A percentile compares a stretch with the other conserved stretches of the same genome.
Conservation (phyloP, 2,888 invertebrate species). For the Lithophane leautieri region DNA sequence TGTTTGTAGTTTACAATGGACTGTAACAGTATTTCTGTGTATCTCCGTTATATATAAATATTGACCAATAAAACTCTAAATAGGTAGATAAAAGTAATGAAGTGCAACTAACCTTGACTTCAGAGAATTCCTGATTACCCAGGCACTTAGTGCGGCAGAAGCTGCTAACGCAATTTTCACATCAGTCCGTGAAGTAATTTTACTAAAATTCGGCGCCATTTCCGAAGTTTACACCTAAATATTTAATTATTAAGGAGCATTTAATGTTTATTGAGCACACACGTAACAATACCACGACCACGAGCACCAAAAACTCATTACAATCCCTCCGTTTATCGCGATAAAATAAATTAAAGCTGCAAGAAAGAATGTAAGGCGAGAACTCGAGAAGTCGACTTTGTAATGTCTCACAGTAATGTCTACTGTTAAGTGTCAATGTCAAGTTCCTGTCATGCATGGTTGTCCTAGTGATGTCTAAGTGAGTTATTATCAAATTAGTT, state of each 20-base stretch:
- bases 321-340: slow-evolving; percentile 29
- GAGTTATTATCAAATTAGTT: too few relatives aligned
- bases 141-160: slow-evolving; percentile 91
- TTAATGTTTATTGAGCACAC: slow-evolving; percentile 53
- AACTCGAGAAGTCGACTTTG: neutral
- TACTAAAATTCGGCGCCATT: slow-evolving; percentile 95
- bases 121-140: slow-evolving; percentile 89
- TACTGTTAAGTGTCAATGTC: slow-evolving; percentile 33
- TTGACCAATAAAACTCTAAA: neutral
- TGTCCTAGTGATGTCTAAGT: neutral
- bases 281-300: slow-evolving; percentile 53
- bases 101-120: slow-evolving; percentile 84
- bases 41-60: neutral
- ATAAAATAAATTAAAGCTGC: slow-evolving; percentile 41
- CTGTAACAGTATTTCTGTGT: neutral
- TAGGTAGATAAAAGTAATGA: neutral
- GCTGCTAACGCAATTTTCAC: slow-evolving; percentile 92
- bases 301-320: slow-evolving; percentile 59
- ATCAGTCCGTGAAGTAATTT: slow-evolving; percentile 93
- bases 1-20: neutral
- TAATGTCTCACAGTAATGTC: slow-evolving; percentile 39
- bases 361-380: slow-evolving; percentile 10
- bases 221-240: slow-evolving; percentile 45
- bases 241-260: slow-evolving; percentile 58
- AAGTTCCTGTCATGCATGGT: neutral